Conservation (phyloP, 2,888 invertebrate genomes). For the Coelinius sp. region DNA sequence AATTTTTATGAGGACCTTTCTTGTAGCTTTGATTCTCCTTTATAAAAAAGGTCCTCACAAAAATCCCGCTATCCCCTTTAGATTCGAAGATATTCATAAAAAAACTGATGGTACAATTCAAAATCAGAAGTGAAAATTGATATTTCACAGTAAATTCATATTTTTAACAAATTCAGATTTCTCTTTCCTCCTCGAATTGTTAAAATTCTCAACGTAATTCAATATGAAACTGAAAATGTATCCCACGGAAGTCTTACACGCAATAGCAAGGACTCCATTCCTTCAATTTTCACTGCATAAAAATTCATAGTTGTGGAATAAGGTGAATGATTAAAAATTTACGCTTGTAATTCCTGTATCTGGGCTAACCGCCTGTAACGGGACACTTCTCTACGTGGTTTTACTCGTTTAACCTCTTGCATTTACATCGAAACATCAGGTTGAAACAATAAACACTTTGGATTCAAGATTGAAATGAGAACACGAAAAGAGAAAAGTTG, state of each 20-base stretch:
- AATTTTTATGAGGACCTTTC: too few species aligned
- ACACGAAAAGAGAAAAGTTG: background rate
- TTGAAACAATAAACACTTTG: background rate
- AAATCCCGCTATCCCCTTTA: too few species aligned
- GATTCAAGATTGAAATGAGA: background rate
- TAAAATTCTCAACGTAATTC: background rate
- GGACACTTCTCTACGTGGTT: constrained; percentile 62
- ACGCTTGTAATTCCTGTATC: constrained; percentile 66
- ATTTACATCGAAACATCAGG: constrained; percentile 9
- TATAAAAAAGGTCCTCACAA: too few species aligned
- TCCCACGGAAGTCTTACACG: constrained; percentile 11
- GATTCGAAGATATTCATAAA: background rate
- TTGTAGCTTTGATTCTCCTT: too few species aligned
- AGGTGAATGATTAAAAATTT: constrained; percentile 62
- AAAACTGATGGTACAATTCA: background rate
- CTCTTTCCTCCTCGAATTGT: background rate
- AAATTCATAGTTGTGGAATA: background rate
- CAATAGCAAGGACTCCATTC: background rate
- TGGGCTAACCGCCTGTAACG: constrained; percentile 64
- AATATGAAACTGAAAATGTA: background rate
- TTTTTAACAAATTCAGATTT: too few species aligned
- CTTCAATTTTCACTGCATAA: background rate
- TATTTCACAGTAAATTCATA: background rate
- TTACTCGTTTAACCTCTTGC: constrained; percentile 14
- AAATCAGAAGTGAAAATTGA: background rate